A percentile compares a stretch with the other conserved stretches of the same genome.
phyloP scores from a whole-genome alignment of 2,113 vertebrate species.

The Dipodomys spectabilis region DNA sequence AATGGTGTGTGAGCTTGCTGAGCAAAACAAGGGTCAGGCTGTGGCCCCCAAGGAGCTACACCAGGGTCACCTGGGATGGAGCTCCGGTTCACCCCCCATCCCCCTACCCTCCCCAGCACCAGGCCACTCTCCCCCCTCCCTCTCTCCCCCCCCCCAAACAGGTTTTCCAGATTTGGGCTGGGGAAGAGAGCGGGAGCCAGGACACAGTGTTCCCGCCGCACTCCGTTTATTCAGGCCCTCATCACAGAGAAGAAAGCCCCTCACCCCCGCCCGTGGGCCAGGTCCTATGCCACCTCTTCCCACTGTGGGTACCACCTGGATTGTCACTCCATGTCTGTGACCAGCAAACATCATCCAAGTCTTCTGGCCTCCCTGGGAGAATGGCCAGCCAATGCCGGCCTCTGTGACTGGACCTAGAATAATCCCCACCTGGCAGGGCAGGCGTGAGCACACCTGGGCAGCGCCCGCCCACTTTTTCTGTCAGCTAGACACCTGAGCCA shows the following conservation, averaged over 20 bases:
- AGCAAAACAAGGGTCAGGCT: conserved; percentile 80
- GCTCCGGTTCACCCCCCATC: background rate
- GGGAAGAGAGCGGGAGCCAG: background rate
- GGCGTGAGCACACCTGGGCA: no score
- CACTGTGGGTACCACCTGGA: background rate
- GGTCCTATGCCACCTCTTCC: background rate
- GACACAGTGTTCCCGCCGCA: background rate
- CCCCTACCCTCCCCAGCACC: background rate
- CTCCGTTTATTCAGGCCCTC: conserved; percentile 50
- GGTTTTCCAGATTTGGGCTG: background rate
- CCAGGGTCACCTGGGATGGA: conserved; percentile 51
- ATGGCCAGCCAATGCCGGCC: background rate
- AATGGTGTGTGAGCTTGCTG: conserved; percentile 73
- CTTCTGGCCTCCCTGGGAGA: background rate
- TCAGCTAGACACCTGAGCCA: no score
- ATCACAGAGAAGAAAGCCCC: background rate
- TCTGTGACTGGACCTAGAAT: background rate
- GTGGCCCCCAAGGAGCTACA: conserved; percentile 59
- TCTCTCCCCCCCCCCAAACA: background rate
- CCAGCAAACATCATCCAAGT: background rate
- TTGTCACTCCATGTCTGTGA: background rate
- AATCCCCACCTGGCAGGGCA: no score
- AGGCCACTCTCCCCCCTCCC: background rate
- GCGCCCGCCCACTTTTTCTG: background rate
- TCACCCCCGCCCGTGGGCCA: background rate